These are phyloP conservation scores for Drosophila micromelanica DNA, from an alignment of 1,140 invertebrate genomes.

Conservation along the genomic window DNA sequence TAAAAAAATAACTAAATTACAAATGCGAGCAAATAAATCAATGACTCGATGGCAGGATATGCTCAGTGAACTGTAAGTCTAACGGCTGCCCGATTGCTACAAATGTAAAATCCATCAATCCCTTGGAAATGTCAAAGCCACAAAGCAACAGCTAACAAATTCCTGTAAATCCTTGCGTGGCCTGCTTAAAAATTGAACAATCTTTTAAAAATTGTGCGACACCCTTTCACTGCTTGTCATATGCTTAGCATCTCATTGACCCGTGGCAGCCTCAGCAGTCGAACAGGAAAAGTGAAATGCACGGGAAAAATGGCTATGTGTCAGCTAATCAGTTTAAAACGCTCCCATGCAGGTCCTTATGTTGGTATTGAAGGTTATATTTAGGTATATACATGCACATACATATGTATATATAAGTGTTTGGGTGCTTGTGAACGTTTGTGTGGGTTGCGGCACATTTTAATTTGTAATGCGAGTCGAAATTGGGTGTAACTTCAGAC, in stretches of 20 bases:
- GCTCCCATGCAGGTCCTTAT: constrained; percentile 46
- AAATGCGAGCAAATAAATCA: constrained; percentile 75
- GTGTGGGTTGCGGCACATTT: constrained; percentile 73
- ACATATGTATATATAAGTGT: neutral
- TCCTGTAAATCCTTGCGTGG: constrained; percentile 64
- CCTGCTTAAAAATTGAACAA: constrained; percentile 74
- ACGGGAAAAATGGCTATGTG: constrained; percentile 19
- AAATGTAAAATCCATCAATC: constrained; percentile 49
- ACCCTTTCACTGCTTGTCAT: constrained; percentile 71
- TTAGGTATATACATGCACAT: neutral
- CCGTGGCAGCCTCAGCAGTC: constrained; percentile 56
- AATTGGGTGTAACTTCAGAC: constrained; percentile 79
- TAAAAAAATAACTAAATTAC: constrained; percentile 58
- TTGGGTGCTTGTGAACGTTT: constrained; percentile 14
- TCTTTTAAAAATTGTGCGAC: constrained; percentile 57
- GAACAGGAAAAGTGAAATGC: constrained; percentile 27
- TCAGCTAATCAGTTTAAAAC: constrained; percentile 78
- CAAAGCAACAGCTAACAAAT: constrained; percentile 59
- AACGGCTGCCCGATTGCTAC: constrained; percentile 10
- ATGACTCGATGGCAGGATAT: constrained; percentile 42
- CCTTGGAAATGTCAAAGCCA: constrained; percentile 65
- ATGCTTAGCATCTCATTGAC: constrained; percentile 80
- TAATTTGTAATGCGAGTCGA: constrained; percentile 84
- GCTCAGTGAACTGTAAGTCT: constrained; percentile 60
- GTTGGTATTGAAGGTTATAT: neutral